Percentiles rank a stretch among this genome's conserved stretches.
Evolutionary conservation across 2,113 vertebrate species (phyloP).

Genomic region (Vidua chalybeata): DNA sequence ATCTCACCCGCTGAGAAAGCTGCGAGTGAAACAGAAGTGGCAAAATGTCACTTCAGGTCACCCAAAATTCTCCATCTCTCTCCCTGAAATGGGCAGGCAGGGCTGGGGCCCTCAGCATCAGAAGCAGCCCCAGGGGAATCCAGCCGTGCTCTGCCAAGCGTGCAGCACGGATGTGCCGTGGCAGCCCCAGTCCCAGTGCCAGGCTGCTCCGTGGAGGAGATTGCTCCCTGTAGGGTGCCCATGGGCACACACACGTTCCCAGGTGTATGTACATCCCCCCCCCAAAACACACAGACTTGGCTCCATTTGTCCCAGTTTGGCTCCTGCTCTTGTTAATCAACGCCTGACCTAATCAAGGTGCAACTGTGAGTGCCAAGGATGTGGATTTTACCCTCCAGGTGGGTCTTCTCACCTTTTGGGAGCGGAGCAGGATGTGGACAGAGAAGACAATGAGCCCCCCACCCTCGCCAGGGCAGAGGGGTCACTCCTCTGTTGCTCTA

Average conservation of each 20-base stretch:
- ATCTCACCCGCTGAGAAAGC: neutral
- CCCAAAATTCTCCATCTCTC: neutral
- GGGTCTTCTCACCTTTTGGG: neutral
- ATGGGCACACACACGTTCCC: neutral
- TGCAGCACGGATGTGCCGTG: neutral
- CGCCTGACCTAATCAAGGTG: accelerated
- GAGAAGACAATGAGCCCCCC: neutral
- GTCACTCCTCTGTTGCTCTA: neutral
- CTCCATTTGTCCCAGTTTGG: neutral
- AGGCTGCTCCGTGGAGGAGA: neutral
- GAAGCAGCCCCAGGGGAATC: neutral
- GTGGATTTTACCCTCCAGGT: neutral
- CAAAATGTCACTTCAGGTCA: slow-evolving; percentile 24
- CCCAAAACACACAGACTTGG: neutral
- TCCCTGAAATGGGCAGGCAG: neutral
- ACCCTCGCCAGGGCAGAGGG: neutral
- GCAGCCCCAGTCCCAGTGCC: neutral
- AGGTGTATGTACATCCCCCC: accelerated
- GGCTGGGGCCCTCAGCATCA: neutral
- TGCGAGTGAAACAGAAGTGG: neutral
- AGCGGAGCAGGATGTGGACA: neutral
- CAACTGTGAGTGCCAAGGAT: accelerated
- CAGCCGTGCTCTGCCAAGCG: neutral
- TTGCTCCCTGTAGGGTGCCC: neutral
- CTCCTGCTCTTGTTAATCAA: neutral